Evolutionary conservation across 2,888 invertebrate species (phyloP), one percentile per base, ranked within the genome.

Genomic region (Steinernema hermaphroditum): DNA sequence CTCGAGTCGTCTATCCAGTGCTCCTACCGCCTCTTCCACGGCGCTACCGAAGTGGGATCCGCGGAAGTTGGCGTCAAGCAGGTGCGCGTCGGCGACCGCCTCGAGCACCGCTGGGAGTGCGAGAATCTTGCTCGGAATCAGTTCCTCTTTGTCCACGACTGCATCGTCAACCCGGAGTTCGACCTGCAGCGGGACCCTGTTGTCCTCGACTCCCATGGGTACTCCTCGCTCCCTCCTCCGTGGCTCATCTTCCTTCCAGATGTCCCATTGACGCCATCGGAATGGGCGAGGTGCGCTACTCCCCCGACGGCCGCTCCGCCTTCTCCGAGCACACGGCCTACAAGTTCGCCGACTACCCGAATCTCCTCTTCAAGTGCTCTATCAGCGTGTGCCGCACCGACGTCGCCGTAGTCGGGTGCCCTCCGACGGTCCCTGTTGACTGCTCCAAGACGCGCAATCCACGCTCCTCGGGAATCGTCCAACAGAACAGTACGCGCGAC

Each of bases 261-360:
- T 73, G 73, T 43, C 41, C 69, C 4, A 16, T 70, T 8, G 73
- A 73, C 43, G 19, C 41, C 14, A 44, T 69, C 44, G 57, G 50
- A 9, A 73, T 73, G 27, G 70, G 73, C 19, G 19, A 19, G 12
- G 54, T 50, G 1, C 27, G 75, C 84, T 77, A 79, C 87, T 68
- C 72, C 16, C 1, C 2, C 29, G 22, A 72, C 22, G 72, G 72
- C 19, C n/a, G 37, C 37, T 24, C 27, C 16, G 74, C 74, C 68
- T 37, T 19, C n/a, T 69, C 71, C 19, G n/a, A 49, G n/a, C 74
- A 74, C 57, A 49, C 32, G 9, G 74, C 74, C n/a, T 74, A 74
- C 46, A 74, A 74, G 27, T 74, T 74, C 57, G 62, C 74, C 8
- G 74, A 74, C 43, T 62, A 74, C 22, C 74, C 74, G 24, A 74